Evolutionary conservation across 2,888 invertebrate species (phyloP).

Genomic region (Colostygia pectinataria): DNA sequence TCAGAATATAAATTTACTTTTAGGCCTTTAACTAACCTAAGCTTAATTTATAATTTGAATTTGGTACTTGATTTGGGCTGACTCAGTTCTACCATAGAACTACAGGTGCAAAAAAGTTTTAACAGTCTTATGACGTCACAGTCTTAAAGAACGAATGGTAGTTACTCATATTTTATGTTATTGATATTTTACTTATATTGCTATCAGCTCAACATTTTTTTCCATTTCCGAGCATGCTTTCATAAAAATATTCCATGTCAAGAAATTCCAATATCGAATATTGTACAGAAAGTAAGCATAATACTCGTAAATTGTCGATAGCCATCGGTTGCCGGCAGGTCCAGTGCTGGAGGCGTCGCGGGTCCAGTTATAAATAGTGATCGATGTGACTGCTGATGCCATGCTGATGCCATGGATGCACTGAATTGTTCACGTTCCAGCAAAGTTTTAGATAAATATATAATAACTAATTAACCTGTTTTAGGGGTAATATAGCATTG

Average conservation of each 20-base stretch:
- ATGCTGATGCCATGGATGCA: conserved; percentile 6
- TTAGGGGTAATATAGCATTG: too few relatives aligned
- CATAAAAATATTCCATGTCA: not conserved
- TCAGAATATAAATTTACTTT: too few relatives aligned
- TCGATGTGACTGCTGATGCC: conserved; percentile 30
- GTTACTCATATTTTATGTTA: not conserved
- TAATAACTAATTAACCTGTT: too few relatives aligned
- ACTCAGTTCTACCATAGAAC: too few relatives aligned
- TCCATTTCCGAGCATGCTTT: not conserved
- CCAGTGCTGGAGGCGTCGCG: conserved; percentile 20
- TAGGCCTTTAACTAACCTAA: too few relatives aligned
- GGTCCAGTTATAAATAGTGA: conserved; percentile 51
- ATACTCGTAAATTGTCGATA: conserved; percentile 23
- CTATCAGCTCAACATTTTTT: not conserved
- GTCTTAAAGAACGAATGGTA: too few relatives aligned
- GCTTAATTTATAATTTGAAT: too few relatives aligned
- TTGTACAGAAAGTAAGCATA: conserved; percentile 13
- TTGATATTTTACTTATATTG: not conserved
- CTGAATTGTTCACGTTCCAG: conserved; percentile 3
- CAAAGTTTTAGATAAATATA: conserved; percentile 1
- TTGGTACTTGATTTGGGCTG: not conserved
- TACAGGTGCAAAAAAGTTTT: too few relatives aligned
- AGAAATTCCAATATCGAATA: conserved; percentile 7
- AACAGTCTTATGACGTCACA: too few relatives aligned
- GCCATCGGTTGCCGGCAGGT: conserved; percentile 17